Evolutionary conservation across 1,140 invertebrate species (phyloP).

Genomic region (Aphidius ervi): DNA sequence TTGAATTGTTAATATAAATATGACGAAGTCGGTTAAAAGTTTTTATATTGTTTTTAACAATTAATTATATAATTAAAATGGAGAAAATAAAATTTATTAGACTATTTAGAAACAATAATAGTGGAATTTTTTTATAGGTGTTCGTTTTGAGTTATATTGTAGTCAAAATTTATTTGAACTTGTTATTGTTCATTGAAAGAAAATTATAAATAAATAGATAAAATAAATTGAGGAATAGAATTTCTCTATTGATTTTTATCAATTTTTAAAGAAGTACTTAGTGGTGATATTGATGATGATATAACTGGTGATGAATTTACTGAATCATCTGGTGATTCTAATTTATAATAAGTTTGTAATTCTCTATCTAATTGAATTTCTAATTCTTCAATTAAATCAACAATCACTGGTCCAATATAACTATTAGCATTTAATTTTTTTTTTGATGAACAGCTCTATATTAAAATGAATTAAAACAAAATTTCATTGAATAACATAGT

Average conservation of each 20-base stretch:
- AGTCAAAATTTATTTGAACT: no score
- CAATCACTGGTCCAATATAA: constrained; percentile 55
- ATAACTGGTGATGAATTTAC: constrained; percentile 30
- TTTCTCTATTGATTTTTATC: not conserved
- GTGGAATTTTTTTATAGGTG: no score
- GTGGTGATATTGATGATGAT: constrained; percentile 23
- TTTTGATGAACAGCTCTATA: constrained; percentile 26
- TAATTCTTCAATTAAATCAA: constrained; percentile 56
- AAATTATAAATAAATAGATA: no score
- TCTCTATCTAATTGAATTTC: constrained; percentile 48
- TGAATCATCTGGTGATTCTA: constrained; percentile 30
- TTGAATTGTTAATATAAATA: no score
- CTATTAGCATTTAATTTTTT: constrained; percentile 33
- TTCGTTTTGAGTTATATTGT: no score
- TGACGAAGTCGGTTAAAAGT: no score
- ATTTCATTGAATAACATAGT: not conserved
- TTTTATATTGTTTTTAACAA: no score
- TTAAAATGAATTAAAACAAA: constrained; percentile 17
- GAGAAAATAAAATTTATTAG: no score
- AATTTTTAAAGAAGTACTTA: constrained; percentile 14
- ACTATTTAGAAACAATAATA: no score
- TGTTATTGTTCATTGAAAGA: no score
- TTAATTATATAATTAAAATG: no score
- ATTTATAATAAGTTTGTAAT: constrained; percentile 40
- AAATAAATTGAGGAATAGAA: no score